These are phyloP conservation scores for Nothocercus julius DNA, from an alignment of 2,113 vertebrate genomes.

Conservation along the genomic window DNA sequence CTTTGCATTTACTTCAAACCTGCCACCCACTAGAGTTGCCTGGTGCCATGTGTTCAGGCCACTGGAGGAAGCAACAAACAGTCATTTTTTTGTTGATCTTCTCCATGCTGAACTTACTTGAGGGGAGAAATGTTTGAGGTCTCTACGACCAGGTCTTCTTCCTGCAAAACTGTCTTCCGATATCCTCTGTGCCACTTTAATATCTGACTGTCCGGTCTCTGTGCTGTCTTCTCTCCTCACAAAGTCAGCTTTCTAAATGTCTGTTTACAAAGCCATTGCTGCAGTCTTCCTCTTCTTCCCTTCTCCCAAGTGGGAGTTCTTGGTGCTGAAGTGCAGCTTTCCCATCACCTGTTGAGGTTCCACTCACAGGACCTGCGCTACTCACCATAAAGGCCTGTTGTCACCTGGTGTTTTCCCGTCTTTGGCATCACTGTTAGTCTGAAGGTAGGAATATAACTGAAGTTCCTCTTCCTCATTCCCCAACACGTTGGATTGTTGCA, in stretches of 20 bases:
- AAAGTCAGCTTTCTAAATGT: neutral
- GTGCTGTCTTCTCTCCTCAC: neutral
- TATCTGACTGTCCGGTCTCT: neutral
- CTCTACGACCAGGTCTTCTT: neutral
- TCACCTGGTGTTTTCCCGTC: neutral
- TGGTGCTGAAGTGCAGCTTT: neutral
- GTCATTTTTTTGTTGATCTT: neutral
- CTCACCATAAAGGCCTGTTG: neutral
- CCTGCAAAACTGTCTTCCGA: fast-evolving
- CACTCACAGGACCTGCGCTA: neutral
- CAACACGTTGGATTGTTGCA: neutral
- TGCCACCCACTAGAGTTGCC: neutral
- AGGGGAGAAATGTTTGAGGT: too few relatives aligned
- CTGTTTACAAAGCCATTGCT: neutral
- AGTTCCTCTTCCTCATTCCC: neutral
- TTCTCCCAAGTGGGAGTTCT: neutral
- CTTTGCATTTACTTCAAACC: neutral
- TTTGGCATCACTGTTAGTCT: neutral
- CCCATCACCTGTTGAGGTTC: fast-evolving
- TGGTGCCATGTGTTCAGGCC: neutral
- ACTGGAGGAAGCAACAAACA: neutral
- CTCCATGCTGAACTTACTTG: neutral
- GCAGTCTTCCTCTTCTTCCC: neutral
- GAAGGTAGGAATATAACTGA: neutral
- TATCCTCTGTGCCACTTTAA: neutral